Percentiles rank a stretch among this genome's conserved stretches.
Conservation (phyloP, 1,140 invertebrate genomes). For the Pogonomyrmex californicus region DNA sequence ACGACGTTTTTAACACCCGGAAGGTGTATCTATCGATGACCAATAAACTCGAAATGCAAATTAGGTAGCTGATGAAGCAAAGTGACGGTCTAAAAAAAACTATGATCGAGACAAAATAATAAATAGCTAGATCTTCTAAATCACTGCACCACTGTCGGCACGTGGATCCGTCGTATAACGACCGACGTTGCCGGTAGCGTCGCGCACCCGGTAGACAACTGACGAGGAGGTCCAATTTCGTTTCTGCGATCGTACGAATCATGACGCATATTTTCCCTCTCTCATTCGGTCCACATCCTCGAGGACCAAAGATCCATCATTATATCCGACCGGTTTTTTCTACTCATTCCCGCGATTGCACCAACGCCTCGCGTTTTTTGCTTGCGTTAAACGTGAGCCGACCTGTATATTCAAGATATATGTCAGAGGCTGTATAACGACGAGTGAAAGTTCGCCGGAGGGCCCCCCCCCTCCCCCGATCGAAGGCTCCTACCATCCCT, state of each 20-base stretch:
- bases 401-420: slow-evolving; percentile 58
- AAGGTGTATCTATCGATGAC: neutral
- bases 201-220: slow-evolving; percentile 36
- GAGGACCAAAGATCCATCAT: neutral
- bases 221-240: slow-evolving; percentile 14
- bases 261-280: slow-evolving; percentile 37
- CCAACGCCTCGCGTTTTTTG: neutral
- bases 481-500: slow-evolving; percentile 33
- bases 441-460: slow-evolving; percentile 78
- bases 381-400: neutral
- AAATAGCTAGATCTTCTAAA: neutral
- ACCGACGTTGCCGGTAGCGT: slow-evolving; percentile 21
- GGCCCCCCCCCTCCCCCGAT: neutral
- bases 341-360: neutral
- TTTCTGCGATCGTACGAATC: neutral
- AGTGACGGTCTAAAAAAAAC: neutral
- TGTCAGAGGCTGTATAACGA: slow-evolving; percentile 71
- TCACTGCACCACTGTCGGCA: slow-evolving; percentile 48
- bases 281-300: neutral
- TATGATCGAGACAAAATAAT: slow-evolving; percentile 4
- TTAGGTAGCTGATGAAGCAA: neutral
- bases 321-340: neutral
- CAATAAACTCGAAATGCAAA: neutral
- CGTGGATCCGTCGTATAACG: slow-evolving; percentile 10
- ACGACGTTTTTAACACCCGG: neutral